Evolutionary conservation across 2,113 vertebrate species (phyloP), one percentile per base, ranked within the genome.

Genomic region (Pluvianellus socialis): DNA sequence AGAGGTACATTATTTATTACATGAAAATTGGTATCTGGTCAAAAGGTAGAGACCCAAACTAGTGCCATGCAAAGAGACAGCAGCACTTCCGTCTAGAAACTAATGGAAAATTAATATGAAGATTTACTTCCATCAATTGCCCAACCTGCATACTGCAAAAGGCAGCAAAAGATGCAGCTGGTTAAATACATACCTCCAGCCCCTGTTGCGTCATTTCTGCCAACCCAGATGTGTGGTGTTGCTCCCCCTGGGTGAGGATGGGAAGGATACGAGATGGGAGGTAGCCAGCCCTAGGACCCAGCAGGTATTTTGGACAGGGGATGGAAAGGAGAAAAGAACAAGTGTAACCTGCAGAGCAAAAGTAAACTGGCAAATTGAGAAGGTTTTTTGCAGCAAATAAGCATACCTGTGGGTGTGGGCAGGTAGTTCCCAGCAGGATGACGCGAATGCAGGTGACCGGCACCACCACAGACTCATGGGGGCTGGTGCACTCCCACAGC

Each of bases 141-240:
- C 61, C 19, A 45, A 24, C 9, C 59, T 23, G 8, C 5, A 18
- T 16, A 7, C 17, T 77, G 45, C 40, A 85, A 77, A 85, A 90
- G 12, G 38, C 30, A 55, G 10, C 38, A 33, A 44, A 50, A 33
- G 4, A 15, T 33, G 24, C 55, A 70, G 49, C 44, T 79, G 35
- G 32, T 70, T 56, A 81, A 50, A 70, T 5, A 70, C 0, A 0
- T 18, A 26, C 0, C 0, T 45, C 38, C 24, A 66, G 55, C 7
- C 16, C 45, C 65, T 68, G 27, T 12, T 0, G 3, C 35, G 23
- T 14, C 38, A 30, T 59, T 87, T 73, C 20, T 55, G 35, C 55
- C 33, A 44, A 4, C 4, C 8, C 40, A 61, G 5, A 21, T 24
- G 9, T 26, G 11, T 6, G 5, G 0, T 72, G 24, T 12, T 27